A percentile compares a stretch with the other conserved stretches of the same genome.
Conservation (phyloP, 2,888 invertebrate genomes). For the Xanthorhoe designata region DNA sequence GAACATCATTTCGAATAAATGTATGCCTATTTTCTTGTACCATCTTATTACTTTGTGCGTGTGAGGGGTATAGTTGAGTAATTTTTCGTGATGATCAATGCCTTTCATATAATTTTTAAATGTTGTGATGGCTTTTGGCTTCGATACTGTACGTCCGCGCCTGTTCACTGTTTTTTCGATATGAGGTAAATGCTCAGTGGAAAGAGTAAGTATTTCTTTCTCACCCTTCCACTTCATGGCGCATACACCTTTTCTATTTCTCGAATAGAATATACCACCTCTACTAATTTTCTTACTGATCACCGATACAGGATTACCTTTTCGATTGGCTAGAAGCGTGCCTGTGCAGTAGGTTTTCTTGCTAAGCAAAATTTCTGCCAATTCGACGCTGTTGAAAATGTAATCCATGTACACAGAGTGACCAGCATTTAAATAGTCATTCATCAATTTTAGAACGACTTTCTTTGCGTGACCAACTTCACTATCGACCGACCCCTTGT, state of each 20-base stretch:
- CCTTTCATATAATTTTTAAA: slow-evolving; percentile 22
- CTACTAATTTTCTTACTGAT: slow-evolving; percentile 17
- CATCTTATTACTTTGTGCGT: slow-evolving; percentile 2
- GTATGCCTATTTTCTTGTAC: slow-evolving; percentile 14
- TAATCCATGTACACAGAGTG: slow-evolving; percentile 36
- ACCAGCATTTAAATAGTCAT: slow-evolving; percentile 32
- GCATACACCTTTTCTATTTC: slow-evolving; percentile 7
- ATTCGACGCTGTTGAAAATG: slow-evolving; percentile 32
- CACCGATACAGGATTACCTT: slow-evolving; percentile 13
- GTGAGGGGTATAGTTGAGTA: slow-evolving; percentile 9
- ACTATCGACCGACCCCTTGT: slow-evolving; percentile 22
- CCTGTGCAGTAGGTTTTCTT: slow-evolving; percentile 33
- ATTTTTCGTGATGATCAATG: slow-evolving; percentile 12
- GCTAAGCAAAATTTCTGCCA: slow-evolving; percentile 31
- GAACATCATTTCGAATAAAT: too few relatives aligned
- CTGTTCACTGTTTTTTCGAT: neutral
- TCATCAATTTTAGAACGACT: slow-evolving; percentile 34
- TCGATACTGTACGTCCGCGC: slow-evolving; percentile 3
- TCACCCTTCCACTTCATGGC: slow-evolving; percentile 12
- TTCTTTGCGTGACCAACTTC: slow-evolving; percentile 33
- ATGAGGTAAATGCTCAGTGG: slow-evolving; percentile 16
- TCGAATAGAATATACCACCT: neutral
- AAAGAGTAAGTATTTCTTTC: slow-evolving; percentile 6
- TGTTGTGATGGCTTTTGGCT: slow-evolving; percentile 2
- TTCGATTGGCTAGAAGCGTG: slow-evolving; percentile 30